phyloP scores from a whole-genome alignment of 1,140 invertebrate genomes.

The Eriocheir sinensis region DNA sequence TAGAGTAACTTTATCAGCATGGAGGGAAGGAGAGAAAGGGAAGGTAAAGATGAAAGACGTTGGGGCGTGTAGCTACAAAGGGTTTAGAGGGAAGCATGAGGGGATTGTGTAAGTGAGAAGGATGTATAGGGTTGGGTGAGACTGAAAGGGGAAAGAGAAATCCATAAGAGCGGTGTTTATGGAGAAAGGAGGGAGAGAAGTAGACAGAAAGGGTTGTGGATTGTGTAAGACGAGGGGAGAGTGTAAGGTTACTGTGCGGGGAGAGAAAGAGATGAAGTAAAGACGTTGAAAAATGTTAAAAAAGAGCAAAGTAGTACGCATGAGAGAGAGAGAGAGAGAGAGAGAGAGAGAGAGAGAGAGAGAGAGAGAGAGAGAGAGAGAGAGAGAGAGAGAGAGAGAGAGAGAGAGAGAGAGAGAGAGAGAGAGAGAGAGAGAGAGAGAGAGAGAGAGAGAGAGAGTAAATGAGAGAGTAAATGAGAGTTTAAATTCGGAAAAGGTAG shows the following conservation, averaged over 20 bases:
- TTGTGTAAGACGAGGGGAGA: not conserved
- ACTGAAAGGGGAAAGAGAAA: not conserved
- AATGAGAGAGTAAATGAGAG: not conserved
- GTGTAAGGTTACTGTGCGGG: not conserved
- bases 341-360: not conserved
- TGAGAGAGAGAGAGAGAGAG: too few species aligned
- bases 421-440: not conserved
- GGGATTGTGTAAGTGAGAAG: too few species aligned
- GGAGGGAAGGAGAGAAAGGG: not conserved
- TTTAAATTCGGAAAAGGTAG: too few species aligned
- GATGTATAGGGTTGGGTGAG: too few species aligned
- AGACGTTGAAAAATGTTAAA: not conserved
- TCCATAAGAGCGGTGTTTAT: not conserved
- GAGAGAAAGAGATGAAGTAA: not conserved
- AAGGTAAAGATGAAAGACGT: not conserved
- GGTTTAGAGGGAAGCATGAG: not conserved
- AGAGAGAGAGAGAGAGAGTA: not conserved
- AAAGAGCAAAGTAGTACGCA: not conserved
- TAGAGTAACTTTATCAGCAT: too few species aligned
- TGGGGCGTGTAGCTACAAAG: not conserved
- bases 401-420: not conserved
- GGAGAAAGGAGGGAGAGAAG: not conserved
- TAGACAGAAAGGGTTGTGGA: not conserved
- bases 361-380: not conserved
- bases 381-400: constrained; percentile 3